Base-by-base conservation (phyloP, 92 coral and sea anemone genomes). In the Porites cylindrica region DNA sequence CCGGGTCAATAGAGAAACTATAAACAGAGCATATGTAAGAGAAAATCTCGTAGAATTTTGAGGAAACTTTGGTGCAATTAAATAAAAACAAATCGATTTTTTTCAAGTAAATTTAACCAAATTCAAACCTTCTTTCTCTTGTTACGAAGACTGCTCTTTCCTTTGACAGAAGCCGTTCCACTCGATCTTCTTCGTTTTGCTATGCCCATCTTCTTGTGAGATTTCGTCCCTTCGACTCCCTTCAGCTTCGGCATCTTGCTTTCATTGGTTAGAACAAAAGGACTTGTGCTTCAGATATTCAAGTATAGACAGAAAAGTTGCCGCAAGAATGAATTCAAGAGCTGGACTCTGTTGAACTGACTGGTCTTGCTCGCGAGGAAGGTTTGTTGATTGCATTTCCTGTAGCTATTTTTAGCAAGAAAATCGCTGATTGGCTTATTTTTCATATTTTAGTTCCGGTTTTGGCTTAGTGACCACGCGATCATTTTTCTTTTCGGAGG, bases 181-280 rank as follows among this genome's bases (percentile, higher is more conserved):
- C 52, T 75, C n/a, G 92, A 59, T 43, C 84, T 92, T 88, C 90
- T 94, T 77, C 90, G 88, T 51, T 56, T 56, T 56, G 13, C 61
- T 14, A 56, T 10, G 11, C 93, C 85, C 20, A 90, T 73, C 90
- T 90, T 94, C 90, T 85, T 94, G 91, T 90, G 95, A 62, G 90
- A 74, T 81, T 89, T 94, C 53, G 98, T 86, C 6, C 87, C 74
- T 68, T 92, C 78, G 88, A 66, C 90, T 69, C 98, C 94, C 77
- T 95, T 95, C 13, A 87, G 64, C 77, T 93, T 95, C 17, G 98
- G 98, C 95, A 92, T 95, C 70, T 26, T 75, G 65, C 38, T 66
- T 23, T 32, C 17, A 26, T 5, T 5, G 20, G 52, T 19, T n/a
- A 52, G 11, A 56, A 13, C 47, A 47, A 54, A 32, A 21, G 29